phyloP scores from a whole-genome alignment of 2,888 invertebrate species.

The Torymus auratus region DNA sequence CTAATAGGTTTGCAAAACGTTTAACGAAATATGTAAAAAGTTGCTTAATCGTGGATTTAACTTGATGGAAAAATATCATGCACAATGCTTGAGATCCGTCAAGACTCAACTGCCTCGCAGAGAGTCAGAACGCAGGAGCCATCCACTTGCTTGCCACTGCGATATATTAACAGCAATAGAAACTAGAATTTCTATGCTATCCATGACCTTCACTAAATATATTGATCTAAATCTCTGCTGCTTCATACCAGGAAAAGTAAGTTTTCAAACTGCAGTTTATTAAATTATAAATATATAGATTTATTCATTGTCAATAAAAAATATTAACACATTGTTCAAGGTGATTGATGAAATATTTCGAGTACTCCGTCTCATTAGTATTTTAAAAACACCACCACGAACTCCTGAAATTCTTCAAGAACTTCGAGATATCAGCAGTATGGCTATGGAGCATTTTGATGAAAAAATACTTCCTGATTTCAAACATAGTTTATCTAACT shows the following conservation, averaged over 20 bases:
- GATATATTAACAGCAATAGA: slow-evolving; percentile 94
- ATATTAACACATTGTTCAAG: slow-evolving; percentile 75
- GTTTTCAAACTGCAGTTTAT: slow-evolving; percentile 21
- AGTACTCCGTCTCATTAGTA: slow-evolving; percentile 85
- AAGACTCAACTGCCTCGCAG: slow-evolving; percentile 90
- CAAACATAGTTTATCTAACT: slow-evolving; percentile 73
- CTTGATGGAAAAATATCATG: slow-evolving; percentile 87
- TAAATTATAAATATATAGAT: background rate
- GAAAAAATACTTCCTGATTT: slow-evolving; percentile 86
- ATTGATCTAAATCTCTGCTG: slow-evolving; percentile 91
- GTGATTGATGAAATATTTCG: slow-evolving; percentile 92
- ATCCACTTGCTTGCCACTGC: slow-evolving; percentile 90
- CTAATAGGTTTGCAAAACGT: slow-evolving; percentile 85
- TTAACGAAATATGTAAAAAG: slow-evolving; percentile 86
- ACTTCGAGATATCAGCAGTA: slow-evolving; percentile 92
- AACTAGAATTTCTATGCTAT: slow-evolving; percentile 92
- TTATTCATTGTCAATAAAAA: background rate
- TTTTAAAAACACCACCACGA: slow-evolving; percentile 82
- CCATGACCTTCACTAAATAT: slow-evolving; percentile 94
- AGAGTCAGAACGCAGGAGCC: slow-evolving; percentile 92
- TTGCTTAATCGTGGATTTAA: slow-evolving; percentile 90
- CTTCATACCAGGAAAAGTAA: slow-evolving; percentile 95
- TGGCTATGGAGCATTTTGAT: slow-evolving; percentile 98
- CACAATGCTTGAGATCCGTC: slow-evolving; percentile 85
- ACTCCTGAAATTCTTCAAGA: slow-evolving; percentile 93